Percentiles rank a stretch among this genome's conserved stretches.
These are phyloP conservation scores for Gonatopus flavifemur DNA, from an alignment of 1,140 invertebrate species.

Conservation along the genomic window DNA sequence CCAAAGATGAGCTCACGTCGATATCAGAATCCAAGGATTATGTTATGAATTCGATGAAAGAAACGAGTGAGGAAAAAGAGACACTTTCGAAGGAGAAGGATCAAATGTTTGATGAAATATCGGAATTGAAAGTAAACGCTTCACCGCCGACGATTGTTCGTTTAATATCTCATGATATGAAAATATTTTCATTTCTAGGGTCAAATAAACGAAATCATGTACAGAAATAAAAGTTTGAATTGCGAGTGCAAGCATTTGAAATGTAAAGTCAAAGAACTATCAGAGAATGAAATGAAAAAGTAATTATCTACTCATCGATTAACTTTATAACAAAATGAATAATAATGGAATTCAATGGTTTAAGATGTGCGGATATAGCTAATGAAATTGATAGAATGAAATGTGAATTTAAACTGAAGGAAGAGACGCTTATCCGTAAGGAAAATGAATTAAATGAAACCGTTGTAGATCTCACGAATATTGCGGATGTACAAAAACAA, in stretches of 20 bases:
- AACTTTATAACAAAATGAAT: background rate
- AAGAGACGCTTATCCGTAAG: constrained; percentile 17
- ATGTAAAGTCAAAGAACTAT: constrained; percentile 20
- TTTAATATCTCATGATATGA: no score
- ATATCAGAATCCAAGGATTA: no score
- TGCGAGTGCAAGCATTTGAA: constrained; percentile 29
- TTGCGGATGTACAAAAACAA: constrained; percentile 31
- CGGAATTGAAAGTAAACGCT: no score
- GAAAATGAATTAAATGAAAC: constrained; percentile 25
- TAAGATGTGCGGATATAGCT: constrained; percentile 21
- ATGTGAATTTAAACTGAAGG: constrained; percentile 19
- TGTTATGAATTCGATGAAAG: no score
- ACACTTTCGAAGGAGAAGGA: no score
- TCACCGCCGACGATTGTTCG: no score
- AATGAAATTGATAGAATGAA: constrained; percentile 28
- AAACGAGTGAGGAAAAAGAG: no score
- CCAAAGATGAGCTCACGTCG: no score
- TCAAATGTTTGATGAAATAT: no score
- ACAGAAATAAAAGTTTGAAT: no score
- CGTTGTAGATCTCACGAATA: constrained; percentile 25
- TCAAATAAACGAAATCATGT: no score
- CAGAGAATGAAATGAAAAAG: constrained; percentile 28
- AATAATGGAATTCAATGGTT: constrained; percentile 11
- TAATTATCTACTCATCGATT: constrained; percentile 1
- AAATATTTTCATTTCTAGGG: no score